These are phyloP conservation scores for Coenonympha glycerion DNA, from an alignment of 2,888 invertebrate genomes.

Conservation along the genomic window DNA sequence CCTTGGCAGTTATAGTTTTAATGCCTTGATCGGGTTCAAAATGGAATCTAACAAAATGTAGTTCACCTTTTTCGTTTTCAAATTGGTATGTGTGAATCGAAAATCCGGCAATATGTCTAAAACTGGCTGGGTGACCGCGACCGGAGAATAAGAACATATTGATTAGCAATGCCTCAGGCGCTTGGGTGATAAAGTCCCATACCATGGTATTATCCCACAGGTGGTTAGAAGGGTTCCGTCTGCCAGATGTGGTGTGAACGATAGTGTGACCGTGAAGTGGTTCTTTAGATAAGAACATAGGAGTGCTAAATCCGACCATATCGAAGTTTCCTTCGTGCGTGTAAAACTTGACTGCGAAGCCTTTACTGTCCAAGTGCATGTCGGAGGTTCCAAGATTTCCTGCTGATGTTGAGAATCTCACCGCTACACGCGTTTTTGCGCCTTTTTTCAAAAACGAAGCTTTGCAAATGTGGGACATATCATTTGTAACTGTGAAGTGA, in stretches of 20 bases:
- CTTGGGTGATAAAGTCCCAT: constrained; percentile 91
- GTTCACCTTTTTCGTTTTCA: constrained; percentile 81
- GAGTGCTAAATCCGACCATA: constrained; percentile 90
- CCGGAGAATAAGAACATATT: constrained; percentile 87
- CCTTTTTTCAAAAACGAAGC: constrained; percentile 83
- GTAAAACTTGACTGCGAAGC: constrained; percentile 93
- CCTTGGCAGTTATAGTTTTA: neutral
- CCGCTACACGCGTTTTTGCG: constrained; percentile 85
- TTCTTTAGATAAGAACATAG: constrained; percentile 91
- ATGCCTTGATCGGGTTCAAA: constrained; percentile 77
- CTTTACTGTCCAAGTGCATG: constrained; percentile 88
- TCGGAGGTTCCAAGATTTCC: constrained; percentile 91
- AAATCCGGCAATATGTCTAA: constrained; percentile 93
- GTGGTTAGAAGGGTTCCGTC: constrained; percentile 90
- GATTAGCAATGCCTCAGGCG: constrained; percentile 90
- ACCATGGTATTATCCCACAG: constrained; percentile 91
- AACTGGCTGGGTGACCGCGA: constrained; percentile 93
- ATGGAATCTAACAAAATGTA: constrained; percentile 90
- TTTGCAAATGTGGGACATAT: constrained; percentile 83
- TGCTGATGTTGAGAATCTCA: constrained; percentile 85
- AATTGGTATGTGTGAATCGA: constrained; percentile 93
- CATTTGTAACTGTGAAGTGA: constrained; percentile 88
- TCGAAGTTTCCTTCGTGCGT: constrained; percentile 93
- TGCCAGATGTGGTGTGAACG: constrained; percentile 93
- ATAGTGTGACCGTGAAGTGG: constrained; percentile 90